Evolutionary conservation across 2,797 vertebrate species (phyloP).

Genomic region (Chrosomus eos): DNA sequence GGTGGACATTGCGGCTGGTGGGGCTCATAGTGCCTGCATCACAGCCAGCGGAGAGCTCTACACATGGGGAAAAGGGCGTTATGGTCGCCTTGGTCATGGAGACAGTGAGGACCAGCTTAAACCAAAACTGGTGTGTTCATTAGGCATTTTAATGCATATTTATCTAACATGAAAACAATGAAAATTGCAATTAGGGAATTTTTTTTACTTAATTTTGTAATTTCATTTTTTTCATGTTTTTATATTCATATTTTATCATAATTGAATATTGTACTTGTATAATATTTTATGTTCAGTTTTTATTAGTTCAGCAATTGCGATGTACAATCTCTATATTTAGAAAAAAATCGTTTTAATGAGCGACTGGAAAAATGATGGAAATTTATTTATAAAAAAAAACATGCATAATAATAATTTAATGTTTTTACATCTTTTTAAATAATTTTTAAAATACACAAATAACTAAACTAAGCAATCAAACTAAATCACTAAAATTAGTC

Average conservation of each 20-base stretch:
- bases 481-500: not conserved
- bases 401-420: not conserved
- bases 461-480: not conserved
- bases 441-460: not conserved
- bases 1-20: constrained; percentile 94
- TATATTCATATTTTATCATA: no score
- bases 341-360: not conserved
- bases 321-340: not conserved
- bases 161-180: not conserved
- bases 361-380: not conserved
- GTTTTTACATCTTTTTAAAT: not conserved
- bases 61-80: constrained; percentile 97
- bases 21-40: constrained; percentile 96
- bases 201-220: no score
- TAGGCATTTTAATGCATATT: not conserved
- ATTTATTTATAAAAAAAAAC: not conserved
- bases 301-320: not conserved
- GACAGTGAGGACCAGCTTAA: constrained; percentile 99
- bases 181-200: not conserved
- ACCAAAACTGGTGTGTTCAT: constrained; percentile 88
- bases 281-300: not conserved
- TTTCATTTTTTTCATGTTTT: no score
- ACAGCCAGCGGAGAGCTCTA: constrained; percentile 96
- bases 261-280: not conserved
- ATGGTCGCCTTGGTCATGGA: constrained; percentile 94